These are phyloP conservation scores for Seriola rivoliana DNA, from an alignment of 2,113 vertebrate species.

Conservation along the genomic window DNA sequence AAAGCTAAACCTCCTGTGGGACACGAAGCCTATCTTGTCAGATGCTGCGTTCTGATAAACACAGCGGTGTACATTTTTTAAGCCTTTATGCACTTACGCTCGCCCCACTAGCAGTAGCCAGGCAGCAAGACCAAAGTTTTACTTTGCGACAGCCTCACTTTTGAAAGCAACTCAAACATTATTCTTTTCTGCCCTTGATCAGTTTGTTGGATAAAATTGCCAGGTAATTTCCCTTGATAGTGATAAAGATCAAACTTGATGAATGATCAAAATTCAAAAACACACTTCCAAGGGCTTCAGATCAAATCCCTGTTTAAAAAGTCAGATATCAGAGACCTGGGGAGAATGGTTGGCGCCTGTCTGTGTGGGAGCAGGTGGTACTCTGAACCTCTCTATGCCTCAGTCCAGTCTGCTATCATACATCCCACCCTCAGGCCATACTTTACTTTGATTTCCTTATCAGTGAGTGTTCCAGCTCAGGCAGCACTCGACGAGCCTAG, in stretches of 20 bases:
- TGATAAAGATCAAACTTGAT: conserved; percentile 57
- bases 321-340: conserved; percentile 52
- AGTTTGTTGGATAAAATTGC: conserved; percentile 19
- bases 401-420: conserved; percentile 23
- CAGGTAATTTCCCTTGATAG: conserved; percentile 60
- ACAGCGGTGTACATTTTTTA: conserved; percentile 30
- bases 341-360: conserved; percentile 19
- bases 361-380: conserved; percentile 58
- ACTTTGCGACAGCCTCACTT: conserved; percentile 23
- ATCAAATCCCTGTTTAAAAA: conserved; percentile 69
- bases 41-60: conserved; percentile 38
- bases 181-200: conserved; percentile 59
- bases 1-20: conserved; percentile 37
- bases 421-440: conserved; percentile 62
- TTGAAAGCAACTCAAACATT: conserved; percentile 37
- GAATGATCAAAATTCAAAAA: conserved; percentile 63
- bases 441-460: conserved; percentile 70
- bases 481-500: conserved; percentile 25
- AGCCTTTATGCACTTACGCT: conserved; percentile 21
- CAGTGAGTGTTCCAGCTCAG: conserved; percentile 45
- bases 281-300: conserved; percentile 42
- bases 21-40: conserved; percentile 5
- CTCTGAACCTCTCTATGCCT: conserved; percentile 54
- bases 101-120: neutral
- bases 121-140: conserved; percentile 49